These are phyloP conservation scores for Salvelinus fontinalis DNA, from an alignment of 2,113 vertebrate species.

Conservation along the genomic window DNA sequence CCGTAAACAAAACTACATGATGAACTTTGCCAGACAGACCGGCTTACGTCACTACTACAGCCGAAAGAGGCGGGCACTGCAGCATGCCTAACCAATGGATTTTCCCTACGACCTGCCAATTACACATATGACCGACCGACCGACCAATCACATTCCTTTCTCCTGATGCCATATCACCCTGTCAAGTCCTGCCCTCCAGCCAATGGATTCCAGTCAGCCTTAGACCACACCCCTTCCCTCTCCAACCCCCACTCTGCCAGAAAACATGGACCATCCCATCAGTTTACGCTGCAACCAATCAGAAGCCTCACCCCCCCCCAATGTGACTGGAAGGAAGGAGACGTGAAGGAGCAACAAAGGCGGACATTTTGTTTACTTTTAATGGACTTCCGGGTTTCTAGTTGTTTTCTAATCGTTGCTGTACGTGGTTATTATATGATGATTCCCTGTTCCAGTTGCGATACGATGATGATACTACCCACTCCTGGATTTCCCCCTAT, in stretches of 20 bases:
- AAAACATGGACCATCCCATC: slow-evolving; percentile 53
- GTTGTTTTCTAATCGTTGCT: slow-evolving; percentile 67
- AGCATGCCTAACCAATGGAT: slow-evolving; percentile 81
- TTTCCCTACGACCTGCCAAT: slow-evolving; percentile 61
- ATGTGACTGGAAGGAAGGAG: slow-evolving; percentile 50
- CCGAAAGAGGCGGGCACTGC: slow-evolving; percentile 95
- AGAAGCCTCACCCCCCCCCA: slow-evolving; percentile 52
- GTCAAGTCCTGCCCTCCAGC: slow-evolving; percentile 50
- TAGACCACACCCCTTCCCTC: slow-evolving; percentile 38
- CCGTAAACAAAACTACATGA: slow-evolving; percentile 99
- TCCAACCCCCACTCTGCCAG: slow-evolving; percentile 37
- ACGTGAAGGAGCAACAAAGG: slow-evolving; percentile 51
- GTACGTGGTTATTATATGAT: slow-evolving; percentile 46
- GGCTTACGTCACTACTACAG: slow-evolving; percentile 96
- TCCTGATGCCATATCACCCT: slow-evolving; percentile 51
- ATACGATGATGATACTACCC: slow-evolving; percentile 5
- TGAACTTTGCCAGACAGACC: slow-evolving; percentile 99
- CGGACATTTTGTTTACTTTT: slow-evolving; percentile 61
- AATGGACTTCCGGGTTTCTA: slow-evolving; percentile 59
- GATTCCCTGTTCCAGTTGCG: slow-evolving; percentile 43
- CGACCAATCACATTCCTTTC: slow-evolving; percentile 48
- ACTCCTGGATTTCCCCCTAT: slow-evolving; percentile 16
- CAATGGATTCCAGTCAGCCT: slow-evolving; percentile 64
- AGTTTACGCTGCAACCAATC: slow-evolving; percentile 55
- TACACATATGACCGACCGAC: slow-evolving; percentile 46